These are phyloP conservation scores for Drosophila navojoa DNA, from an alignment of 1,140 invertebrate genomes.

Conservation along the genomic window DNA sequence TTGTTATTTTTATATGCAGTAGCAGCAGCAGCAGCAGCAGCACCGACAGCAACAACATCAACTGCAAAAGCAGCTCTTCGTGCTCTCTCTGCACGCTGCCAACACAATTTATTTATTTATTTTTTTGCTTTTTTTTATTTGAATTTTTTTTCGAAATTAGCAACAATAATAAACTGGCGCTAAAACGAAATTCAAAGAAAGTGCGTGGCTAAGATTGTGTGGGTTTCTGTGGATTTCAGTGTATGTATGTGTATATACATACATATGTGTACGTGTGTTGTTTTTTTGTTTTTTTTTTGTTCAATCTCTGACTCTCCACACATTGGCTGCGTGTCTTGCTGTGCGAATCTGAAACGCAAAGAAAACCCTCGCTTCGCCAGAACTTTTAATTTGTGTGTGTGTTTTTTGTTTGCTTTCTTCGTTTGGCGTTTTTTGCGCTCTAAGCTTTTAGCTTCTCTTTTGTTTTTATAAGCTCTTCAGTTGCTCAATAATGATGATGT, in stretches of 20 bases:
- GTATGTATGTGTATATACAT: slow-evolving; percentile 1
- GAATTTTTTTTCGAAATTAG: slow-evolving; percentile 68
- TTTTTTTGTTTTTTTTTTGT: too few relatives aligned
- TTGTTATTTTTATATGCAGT: slow-evolving; percentile 64
- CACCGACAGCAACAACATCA: slow-evolving; percentile 4
- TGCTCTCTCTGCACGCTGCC: slow-evolving; percentile 26
- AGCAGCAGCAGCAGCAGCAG: slow-evolving; percentile 12
- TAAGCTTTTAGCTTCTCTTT: slow-evolving; percentile 2
- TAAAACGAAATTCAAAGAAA: slow-evolving; percentile 64
- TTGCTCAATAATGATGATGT: slow-evolving; percentile 7
- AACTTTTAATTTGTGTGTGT: slow-evolving; percentile 17
- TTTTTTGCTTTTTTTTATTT: slow-evolving; percentile 30
- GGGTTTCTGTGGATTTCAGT: not conserved
- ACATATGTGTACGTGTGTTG: not conserved
- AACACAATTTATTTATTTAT: slow-evolving; percentile 49
- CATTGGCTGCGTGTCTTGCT: slow-evolving; percentile 19
- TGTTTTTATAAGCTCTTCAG: slow-evolving; percentile 23
- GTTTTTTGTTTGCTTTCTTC: slow-evolving; percentile 33
- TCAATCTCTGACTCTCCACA: slow-evolving; percentile 14
- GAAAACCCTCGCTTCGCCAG: slow-evolving; percentile 25
- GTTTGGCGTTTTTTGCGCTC: slow-evolving; percentile 4
- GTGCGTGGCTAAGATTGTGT: slow-evolving; percentile 48
- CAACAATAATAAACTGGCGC: slow-evolving; percentile 61
- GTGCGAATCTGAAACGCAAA: slow-evolving; percentile 40
- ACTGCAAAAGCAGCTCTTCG: slow-evolving; percentile 11